Conservation (phyloP, 1,140 invertebrate genomes). For the Sinonovacula constricta region DNA sequence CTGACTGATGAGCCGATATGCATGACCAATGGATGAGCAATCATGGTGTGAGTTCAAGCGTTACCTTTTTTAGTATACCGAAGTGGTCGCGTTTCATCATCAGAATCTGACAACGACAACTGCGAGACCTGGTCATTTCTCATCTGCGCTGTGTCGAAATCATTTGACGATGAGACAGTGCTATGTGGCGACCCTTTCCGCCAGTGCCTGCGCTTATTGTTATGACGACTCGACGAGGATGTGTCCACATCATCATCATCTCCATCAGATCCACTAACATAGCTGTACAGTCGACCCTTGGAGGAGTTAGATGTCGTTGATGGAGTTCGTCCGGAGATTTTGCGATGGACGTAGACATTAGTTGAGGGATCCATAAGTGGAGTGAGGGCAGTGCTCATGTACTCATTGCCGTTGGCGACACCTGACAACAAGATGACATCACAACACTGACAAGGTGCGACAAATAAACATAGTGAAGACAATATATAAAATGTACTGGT, state of each 20-base stretch:
- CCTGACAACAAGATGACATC: constrained; percentile 47
- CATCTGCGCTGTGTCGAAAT: constrained; percentile 54
- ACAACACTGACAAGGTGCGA: constrained; percentile 36
- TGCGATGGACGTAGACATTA: constrained; percentile 16
- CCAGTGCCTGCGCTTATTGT: constrained; percentile 35
- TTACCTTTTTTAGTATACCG: constrained; percentile 43
- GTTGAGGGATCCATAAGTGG: constrained; percentile 32
- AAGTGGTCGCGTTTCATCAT: constrained; percentile 24
- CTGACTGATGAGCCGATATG: too few relatives aligned
- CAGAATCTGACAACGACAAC: constrained; percentile 58
- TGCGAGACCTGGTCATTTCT: constrained; percentile 56
- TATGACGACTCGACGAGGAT: constrained; percentile 28
- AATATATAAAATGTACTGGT: too few relatives aligned
- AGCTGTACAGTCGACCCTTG: constrained; percentile 58
- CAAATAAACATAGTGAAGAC: too few relatives aligned
- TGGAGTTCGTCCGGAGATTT: constrained; percentile 29
- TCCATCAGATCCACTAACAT: constrained; percentile 72
- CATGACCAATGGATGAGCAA: too few relatives aligned
- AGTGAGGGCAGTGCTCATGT: constrained; percentile 44
- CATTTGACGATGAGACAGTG: constrained; percentile 62
- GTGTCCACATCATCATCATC: constrained; percentile 64
- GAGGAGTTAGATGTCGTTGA: constrained; percentile 32
- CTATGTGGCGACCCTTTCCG: constrained; percentile 54
- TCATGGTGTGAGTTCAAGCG: too few relatives aligned
- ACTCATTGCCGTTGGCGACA: constrained; percentile 39